Evolutionary conservation across 2,113 vertebrate species (phyloP).

Genomic region (Numenius arquata): DNA sequence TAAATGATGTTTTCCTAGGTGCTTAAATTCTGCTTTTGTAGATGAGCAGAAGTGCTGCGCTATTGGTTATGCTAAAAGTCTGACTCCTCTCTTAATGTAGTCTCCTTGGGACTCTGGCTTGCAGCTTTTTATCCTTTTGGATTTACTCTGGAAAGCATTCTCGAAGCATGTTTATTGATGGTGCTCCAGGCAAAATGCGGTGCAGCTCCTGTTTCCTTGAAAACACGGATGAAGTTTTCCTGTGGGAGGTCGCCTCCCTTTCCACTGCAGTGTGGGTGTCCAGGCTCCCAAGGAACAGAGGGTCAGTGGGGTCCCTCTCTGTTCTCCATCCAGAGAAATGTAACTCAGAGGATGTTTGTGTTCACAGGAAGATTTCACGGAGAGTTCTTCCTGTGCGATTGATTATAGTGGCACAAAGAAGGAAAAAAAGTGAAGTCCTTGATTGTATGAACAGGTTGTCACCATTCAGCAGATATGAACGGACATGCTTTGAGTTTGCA

Average conservation of each 20-base stretch:
- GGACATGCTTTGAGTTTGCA: neutral
- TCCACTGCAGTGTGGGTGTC: neutral
- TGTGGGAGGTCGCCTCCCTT: neutral
- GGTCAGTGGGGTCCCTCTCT: neutral
- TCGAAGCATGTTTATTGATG: neutral
- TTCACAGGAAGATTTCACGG: neutral
- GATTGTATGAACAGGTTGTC: neutral
- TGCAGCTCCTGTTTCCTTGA: neutral
- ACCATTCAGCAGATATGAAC: neutral
- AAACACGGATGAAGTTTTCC: neutral
- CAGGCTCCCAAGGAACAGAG: neutral
- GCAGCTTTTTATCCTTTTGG: neutral
- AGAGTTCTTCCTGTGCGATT: neutral
- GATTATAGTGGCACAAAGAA: neutral
- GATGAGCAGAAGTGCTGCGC: neutral
- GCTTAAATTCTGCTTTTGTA: neutral
- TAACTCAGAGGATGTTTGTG: neutral
- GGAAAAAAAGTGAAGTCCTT: neutral
- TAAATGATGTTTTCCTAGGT: neutral
- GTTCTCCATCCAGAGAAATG: neutral
- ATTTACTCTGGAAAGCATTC: neutral
- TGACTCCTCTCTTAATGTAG: neutral
- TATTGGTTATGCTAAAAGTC: neutral
- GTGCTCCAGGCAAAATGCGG: neutral
- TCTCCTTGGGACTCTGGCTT: neutral